phyloP scores from a whole-genome alignment of 1,140 invertebrate genomes.

The Lycorma delicatula region DNA sequence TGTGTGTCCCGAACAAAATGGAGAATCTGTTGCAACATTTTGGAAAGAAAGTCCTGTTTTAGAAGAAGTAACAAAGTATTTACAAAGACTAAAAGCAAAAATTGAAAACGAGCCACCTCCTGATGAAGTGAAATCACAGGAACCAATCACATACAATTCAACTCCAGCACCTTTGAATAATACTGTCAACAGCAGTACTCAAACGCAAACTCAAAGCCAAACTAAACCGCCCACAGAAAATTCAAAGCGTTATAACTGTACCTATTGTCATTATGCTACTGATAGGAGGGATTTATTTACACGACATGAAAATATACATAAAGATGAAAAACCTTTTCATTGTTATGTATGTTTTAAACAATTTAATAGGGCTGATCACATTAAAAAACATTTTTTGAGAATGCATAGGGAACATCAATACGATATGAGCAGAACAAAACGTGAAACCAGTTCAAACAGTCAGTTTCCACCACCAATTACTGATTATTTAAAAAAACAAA shows the following conservation, averaged over 20 bases:
- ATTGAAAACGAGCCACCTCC: slow-evolving; percentile 40
- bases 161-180: slow-evolving; percentile 10
- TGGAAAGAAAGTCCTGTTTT: slow-evolving; percentile 63
- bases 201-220: background rate
- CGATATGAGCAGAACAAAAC: slow-evolving; percentile 65
- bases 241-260: slow-evolving; percentile 71
- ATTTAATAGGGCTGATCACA: slow-evolving; percentile 89
- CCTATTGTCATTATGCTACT: slow-evolving; percentile 79
- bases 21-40: slow-evolving; percentile 38
- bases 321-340: slow-evolving; percentile 86
- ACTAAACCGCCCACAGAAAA: slow-evolving; percentile 5
- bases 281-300: slow-evolving; percentile 89
- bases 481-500: too few species aligned
- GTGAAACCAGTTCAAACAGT: slow-evolving; percentile 24
- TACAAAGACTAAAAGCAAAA: slow-evolving; percentile 56
- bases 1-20: slow-evolving; percentile 49
- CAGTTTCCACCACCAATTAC: slow-evolving; percentile 5
- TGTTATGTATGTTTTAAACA: slow-evolving; percentile 86
- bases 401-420: slow-evolving; percentile 83
- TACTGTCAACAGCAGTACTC: slow-evolving; percentile 25
- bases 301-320: slow-evolving; percentile 91
- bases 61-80: slow-evolving; percentile 60
- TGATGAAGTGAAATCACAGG: slow-evolving; percentile 15
- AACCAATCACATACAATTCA: slow-evolving; percentile 6
- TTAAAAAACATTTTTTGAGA: slow-evolving; percentile 85